Base-by-base conservation (phyloP, 2,113 vertebrate genomes). In the Actenoides lindsayi region DNA sequence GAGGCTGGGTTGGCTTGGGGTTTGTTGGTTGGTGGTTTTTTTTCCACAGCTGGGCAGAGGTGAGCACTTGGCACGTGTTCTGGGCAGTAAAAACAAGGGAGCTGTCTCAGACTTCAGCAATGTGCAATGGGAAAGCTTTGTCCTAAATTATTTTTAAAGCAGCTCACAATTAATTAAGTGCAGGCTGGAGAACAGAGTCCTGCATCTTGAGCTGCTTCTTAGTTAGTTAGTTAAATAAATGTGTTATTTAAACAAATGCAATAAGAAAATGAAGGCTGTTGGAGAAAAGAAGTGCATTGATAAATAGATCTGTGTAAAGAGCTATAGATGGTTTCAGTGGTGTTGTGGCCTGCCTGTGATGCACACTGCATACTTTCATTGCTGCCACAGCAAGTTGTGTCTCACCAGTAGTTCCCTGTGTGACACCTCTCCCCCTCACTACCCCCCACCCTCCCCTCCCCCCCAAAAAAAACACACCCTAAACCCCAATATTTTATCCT, bases 81-180 rank as follows among this genome's bases (percentile, higher is more conserved):
- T 48, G 80, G 60, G 56, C 77, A 68, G 41, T 2, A 1, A 87
- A 57, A 57, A 42, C 71, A 67, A 5, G 13, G 50, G 9, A 69
- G 67, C n/a, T 7, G 15, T 86, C 76, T 94, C 87, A 87, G 83
- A 54, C 79, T 77, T 83, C 50, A 92, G 68, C 86, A 90, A 41
- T 65, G 70, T 80, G 85, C 92, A 83, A 8, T 20, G n/a, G 80
- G 76, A 71, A 92, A 94, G 68, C 71, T 46, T 27, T 86, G 83
- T 90, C 90, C 69, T 62, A 54, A 67, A 85, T 86, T 63, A 50
- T 70, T 92, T 87, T 85, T 88, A 76, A 85, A 91, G 42, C 54
- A 83, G 30, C 67, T 73, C 59, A 27, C 17, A 86, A 37, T 60
- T 79, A 95, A 80, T 83, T 77, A 88, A 89, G 33, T 75, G 60